Conservation (phyloP, 2,888 invertebrate genomes). For the Dimorphilus gyrociliatus region DNA sequence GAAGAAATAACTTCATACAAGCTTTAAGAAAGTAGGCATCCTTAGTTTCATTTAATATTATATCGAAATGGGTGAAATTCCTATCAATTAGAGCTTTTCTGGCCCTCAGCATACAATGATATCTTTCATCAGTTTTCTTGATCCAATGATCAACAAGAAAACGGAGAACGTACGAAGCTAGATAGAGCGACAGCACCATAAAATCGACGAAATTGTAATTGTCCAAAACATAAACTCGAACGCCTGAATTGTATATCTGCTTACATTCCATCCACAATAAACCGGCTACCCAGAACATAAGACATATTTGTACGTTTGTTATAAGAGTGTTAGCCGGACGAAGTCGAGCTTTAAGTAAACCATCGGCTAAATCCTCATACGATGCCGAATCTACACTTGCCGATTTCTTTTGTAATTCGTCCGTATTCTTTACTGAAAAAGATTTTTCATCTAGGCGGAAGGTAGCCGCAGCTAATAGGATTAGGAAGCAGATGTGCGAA, state of each 20-base stretch:
- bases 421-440: conserved; percentile 13
- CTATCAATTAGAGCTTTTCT: conserved; percentile 15
- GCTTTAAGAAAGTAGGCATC: conserved; percentile 14
- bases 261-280: conserved; percentile 37
- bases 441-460: conserved; percentile 38
- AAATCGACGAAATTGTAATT: conserved; percentile 36
- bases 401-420: conserved; percentile 13
- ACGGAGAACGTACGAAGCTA: conserved; percentile 34
- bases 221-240: conserved; percentile 30
- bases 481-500: conserved; percentile 50
- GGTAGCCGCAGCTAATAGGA: conserved; percentile 50
- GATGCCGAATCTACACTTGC: conserved; percentile 1
- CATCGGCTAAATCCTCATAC: conserved; percentile 14
- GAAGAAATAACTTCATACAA: conserved; percentile 6
- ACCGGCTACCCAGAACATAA: conserved; percentile 37
- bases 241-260: conserved; percentile 33
- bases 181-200: conserved; percentile 33
- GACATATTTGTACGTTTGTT: conserved; percentile 36
- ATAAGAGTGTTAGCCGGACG: conserved; percentile 34
- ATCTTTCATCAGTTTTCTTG: conserved; percentile 26
- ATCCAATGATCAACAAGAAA: conserved; percentile 35
- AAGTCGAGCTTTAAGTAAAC: conserved; percentile 27
- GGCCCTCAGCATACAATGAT: conserved; percentile 24
- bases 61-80: conserved; percentile 20
- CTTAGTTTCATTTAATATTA: conserved; percentile 15